Evolutionary conservation across 2,888 invertebrate genomes (phyloP), one percentile per base, ranked within the genome.

Genomic region (Actias luna): DNA sequence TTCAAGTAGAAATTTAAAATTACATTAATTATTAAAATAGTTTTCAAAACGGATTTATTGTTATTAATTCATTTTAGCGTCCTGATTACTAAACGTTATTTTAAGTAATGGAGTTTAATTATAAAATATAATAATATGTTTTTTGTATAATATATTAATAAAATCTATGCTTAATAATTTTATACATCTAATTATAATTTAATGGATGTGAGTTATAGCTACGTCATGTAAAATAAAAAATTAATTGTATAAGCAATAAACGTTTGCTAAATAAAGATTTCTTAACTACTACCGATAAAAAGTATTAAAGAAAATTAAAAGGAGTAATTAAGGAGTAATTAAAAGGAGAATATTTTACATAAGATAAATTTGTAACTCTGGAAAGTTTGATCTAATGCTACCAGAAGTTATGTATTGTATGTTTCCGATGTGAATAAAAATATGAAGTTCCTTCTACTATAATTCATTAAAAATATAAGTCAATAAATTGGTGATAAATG

Each of bases 191-290:
- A n/a, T 5, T 22, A 42, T 22, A 39, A 3, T 18, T 22, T 31
- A 57, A 27, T 35, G 58, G 62, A 58, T 62, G 58, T 62, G 58
- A 58, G 55, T 58, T 62, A 39, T 62, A 62, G 62, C 46, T 18
- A 55, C 1, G 18, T 25, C 18, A 58, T 58, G 22, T 33, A 18
- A 25, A 25, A 59, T 27, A 27, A 16, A 36, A 35, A 14, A 0
- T 27, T 22, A 29, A 22, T 22, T 22, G 8, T 1, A 50, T 3
- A 7, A 1, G 50, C 14, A 18, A 14, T 14, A 22, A 22, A 46
- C 7, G 22, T 31, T 42, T 10, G 18, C 8, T 14, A 29, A 18
- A 14, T n/a, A 22, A 7, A 22, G 12, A 25, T 25, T 3, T 50
- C 10, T 7, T 22, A 46, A 50, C 12, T 50, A 25, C 1, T 16